These are phyloP conservation scores for Clarias macrocephalus DNA, from an alignment of 2,113 vertebrate species.

Conservation along the genomic window DNA sequence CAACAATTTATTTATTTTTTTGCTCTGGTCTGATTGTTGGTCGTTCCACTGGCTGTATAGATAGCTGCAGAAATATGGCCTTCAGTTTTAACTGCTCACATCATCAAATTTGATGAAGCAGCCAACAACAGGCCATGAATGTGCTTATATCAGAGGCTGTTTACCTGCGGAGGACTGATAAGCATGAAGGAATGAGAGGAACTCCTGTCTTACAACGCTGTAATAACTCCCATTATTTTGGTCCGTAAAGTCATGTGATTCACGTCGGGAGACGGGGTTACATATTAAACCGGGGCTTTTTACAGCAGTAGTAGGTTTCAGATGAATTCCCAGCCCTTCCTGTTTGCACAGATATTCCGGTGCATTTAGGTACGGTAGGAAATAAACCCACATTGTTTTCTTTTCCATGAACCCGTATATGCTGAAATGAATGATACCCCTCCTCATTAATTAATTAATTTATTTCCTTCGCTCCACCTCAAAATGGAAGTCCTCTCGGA, in stretches of 20 bases:
- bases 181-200: slow-evolving; percentile 36
- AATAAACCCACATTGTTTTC: slow-evolving; percentile 34
- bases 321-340: slow-evolving; percentile 30
- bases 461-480: not conserved
- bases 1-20: not conserved
- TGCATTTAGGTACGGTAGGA: not conserved
- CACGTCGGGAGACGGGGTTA: slow-evolving; percentile 47
- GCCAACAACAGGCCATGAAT: slow-evolving; percentile 51
- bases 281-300: slow-evolving; percentile 55
- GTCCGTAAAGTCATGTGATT: slow-evolving; percentile 54
- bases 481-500: slow-evolving; percentile 30
- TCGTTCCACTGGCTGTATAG: slow-evolving; percentile 34
- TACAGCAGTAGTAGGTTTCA: slow-evolving; percentile 57
- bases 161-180: slow-evolving; percentile 50
- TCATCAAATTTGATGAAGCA: slow-evolving; percentile 53
- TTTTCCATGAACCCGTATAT: slow-evolving; percentile 30
- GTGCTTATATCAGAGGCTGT: slow-evolving; percentile 37
- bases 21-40: slow-evolving; percentile 1
- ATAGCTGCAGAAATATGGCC: slow-evolving; percentile 50
- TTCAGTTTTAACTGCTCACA: slow-evolving; percentile 45
- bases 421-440: slow-evolving; percentile 35
- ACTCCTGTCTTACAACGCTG: slow-evolving; percentile 45
- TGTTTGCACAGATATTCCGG: not conserved
- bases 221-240: slow-evolving; percentile 55
- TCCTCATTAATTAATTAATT: slow-evolving; percentile 1